Evolutionary conservation across 2,113 vertebrate species (phyloP).

Genomic region (Myotis yumanensis): DNA sequence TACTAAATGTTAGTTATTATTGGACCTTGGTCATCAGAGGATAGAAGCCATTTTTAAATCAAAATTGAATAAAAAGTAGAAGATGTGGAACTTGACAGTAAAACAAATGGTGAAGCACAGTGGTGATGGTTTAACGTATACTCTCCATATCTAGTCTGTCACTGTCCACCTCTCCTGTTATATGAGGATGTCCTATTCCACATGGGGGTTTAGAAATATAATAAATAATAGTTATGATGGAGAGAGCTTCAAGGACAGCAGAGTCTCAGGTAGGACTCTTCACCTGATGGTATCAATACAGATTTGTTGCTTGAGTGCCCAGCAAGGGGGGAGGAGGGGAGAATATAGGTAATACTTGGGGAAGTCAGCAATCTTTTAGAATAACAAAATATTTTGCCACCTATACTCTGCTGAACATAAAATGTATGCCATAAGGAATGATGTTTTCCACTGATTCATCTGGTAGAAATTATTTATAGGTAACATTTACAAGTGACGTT

Average conservation of each 20-base stretch:
- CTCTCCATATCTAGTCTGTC: not conserved
- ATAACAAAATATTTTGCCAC: not conserved
- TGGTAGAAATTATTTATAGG: not conserved
- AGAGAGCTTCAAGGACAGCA: not conserved
- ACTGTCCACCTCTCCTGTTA: not conserved
- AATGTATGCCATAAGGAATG: not conserved
- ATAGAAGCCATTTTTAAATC: not conserved
- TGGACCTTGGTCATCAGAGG: not conserved
- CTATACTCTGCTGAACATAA: constrained; percentile 19
- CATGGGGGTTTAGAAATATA: not conserved
- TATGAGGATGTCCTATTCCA: not conserved
- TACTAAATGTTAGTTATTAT: not conserved
- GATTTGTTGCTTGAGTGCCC: not conserved
- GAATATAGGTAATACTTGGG: not conserved
- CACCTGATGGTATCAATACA: not conserved
- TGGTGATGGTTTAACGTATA: not conserved
- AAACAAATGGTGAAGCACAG: not conserved
- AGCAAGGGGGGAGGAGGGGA: not conserved
- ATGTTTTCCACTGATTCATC: not conserved
- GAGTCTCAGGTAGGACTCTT: not conserved
- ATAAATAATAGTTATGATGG: not conserved
- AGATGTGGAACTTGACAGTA: not conserved
- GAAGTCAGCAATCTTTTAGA: not conserved
- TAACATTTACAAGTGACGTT: not conserved
- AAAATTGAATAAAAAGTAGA: not conserved